These are phyloP conservation scores for Poeciliopsis paucimaculata DNA, from an alignment of 2,797 vertebrate genomes.

Conservation along the genomic window DNA sequence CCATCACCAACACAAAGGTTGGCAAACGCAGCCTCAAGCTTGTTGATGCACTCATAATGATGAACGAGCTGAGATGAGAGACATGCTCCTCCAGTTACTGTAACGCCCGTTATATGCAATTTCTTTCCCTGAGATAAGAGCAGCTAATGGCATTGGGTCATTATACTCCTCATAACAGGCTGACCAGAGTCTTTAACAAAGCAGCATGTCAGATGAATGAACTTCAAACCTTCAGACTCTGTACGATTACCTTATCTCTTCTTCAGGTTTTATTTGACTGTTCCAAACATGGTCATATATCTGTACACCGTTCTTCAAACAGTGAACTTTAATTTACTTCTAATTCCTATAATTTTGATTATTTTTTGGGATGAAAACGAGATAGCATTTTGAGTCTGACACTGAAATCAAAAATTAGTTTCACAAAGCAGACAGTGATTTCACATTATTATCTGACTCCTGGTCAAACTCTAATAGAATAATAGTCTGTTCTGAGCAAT, in stretches of 20 bases:
- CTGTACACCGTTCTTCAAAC: neutral
- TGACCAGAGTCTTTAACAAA: constrained; percentile 19
- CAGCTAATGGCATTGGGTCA: constrained; percentile 30
- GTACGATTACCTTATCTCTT: constrained; percentile 10
- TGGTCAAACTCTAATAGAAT: neutral
- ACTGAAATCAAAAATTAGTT: neutral
- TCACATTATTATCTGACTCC: neutral
- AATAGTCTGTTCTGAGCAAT: neutral
- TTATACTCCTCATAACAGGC: constrained; percentile 11
- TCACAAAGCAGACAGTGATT: neutral
- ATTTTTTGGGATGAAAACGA: neutral
- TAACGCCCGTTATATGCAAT: constrained; percentile 48
- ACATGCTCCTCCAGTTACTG: constrained; percentile 1
- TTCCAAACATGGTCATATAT: neutral
- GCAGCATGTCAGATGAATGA: constrained; percentile 15
- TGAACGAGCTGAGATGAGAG: constrained; percentile 8
- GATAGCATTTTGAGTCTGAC: neutral
- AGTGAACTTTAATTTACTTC: neutral
- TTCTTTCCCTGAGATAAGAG: constrained; percentile 63
- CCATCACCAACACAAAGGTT: constrained; percentile 72
- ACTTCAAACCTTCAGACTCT: constrained; percentile 46
- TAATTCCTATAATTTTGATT: neutral
- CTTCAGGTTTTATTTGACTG: constrained; percentile 1
- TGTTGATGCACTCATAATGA: constrained; percentile 57
- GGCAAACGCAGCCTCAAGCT: constrained; percentile 73